phyloP scores from a whole-genome alignment of 1,140 invertebrate genomes.

The Drosophila saltans region DNA sequence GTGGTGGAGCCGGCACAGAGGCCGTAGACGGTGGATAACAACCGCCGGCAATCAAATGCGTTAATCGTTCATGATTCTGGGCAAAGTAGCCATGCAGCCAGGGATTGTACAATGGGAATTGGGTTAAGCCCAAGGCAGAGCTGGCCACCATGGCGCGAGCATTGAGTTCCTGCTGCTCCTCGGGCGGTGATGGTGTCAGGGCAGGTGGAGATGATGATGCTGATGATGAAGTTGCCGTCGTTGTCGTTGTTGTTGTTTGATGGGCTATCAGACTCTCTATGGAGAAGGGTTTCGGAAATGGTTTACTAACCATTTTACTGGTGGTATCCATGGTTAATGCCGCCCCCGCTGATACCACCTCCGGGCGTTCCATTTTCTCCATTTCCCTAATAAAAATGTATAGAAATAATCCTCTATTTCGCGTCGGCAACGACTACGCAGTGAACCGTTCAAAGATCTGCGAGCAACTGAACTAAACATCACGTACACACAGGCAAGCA shows the following conservation, averaged over 20 bases:
- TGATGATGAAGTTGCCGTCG: conserved; percentile 39
- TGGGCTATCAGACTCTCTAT: conserved; percentile 81
- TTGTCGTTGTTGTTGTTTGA: conserved; percentile 54
- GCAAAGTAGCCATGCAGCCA: conserved; percentile 82
- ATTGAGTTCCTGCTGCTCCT: conserved; percentile 60
- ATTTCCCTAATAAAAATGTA: conserved; percentile 16
- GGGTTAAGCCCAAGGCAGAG: conserved; percentile 70
- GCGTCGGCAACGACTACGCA: conserved; percentile 42
- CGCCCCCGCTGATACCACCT: conserved; percentile 39
- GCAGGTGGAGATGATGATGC: conserved; percentile 28
- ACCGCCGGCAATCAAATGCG: conserved; percentile 74
- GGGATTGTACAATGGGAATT: conserved; percentile 81
- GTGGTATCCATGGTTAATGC: conserved; percentile 31
- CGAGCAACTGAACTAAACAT: conserved; percentile 66
- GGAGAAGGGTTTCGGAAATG: conserved; percentile 78
- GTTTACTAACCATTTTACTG: conserved; percentile 59
- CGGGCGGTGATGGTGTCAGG: conserved; percentile 35
- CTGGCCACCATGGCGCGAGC: conserved; percentile 72
- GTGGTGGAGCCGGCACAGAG: conserved; percentile 12
- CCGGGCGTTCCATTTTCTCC: conserved; percentile 59
- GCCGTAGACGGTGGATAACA: conserved; percentile 47
- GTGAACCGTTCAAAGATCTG: conserved; percentile 82
- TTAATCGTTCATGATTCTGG: conserved; percentile 77
- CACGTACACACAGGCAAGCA: conserved; percentile 45
- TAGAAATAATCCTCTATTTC: no score